Conservation (phyloP, 2,113 vertebrate genomes). For the Ceuthmochares aereus region DNA sequence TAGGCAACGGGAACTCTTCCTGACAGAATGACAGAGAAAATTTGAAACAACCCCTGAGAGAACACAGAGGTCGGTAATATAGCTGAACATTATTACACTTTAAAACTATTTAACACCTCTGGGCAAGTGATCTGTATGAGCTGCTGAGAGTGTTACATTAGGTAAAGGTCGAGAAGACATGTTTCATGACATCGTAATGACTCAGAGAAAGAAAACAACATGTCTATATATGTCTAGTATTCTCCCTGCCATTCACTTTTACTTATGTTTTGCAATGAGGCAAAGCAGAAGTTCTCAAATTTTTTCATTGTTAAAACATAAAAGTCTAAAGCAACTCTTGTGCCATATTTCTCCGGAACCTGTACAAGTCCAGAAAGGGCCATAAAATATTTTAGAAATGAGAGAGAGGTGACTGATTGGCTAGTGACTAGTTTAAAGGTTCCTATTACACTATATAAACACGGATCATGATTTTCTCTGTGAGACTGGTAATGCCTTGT, state of each 20-base stretch:
- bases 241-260: neutral
- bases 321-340: neutral
- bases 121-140: neutral
- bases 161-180: neutral
- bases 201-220: neutral
- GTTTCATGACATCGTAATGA: neutral
- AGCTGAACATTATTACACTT: neutral
- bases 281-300: neutral
- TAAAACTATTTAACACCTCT: neutral
- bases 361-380: neutral
- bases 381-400: neutral
- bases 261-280: neutral
- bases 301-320: neutral
- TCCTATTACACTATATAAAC: constrained; percentile 34
- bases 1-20: neutral
- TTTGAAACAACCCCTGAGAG: neutral
- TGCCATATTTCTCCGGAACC: neutral
- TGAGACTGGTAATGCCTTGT: neutral
- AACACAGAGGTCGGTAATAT: neutral
- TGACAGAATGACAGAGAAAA: neutral
- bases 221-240: neutral
- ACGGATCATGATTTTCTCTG: neutral
- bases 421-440: neutral
- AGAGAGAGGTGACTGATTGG: neutral
- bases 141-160: neutral